Conservation (phyloP, 2,113 vertebrate species). For the Entelurus aequoreus region DNA sequence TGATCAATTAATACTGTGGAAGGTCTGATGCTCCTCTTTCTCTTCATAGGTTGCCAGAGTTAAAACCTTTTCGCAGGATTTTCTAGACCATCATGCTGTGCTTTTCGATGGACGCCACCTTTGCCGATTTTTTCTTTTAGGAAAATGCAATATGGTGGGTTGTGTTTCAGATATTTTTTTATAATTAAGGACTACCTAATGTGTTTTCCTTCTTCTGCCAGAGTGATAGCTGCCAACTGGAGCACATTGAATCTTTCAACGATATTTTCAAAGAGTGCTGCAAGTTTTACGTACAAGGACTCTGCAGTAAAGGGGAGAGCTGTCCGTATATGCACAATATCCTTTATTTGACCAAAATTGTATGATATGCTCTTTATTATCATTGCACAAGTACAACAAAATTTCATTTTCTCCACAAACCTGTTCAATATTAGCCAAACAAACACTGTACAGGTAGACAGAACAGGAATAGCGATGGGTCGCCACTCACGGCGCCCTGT, state of each 20-base stretch:
- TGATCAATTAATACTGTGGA: no score
- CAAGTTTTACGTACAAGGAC: slow-evolving; percentile 87
- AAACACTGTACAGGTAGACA: no score
- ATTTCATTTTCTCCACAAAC: no score
- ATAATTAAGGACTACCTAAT: not conserved
- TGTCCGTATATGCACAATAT: slow-evolving; percentile 97
- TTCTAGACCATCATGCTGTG: slow-evolving; percentile 84
- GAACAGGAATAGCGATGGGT: no score
- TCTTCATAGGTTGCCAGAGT: slow-evolving; percentile 26
- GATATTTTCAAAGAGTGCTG: slow-evolving; percentile 83
- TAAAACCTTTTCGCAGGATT: slow-evolving; percentile 82
- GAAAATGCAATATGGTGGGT: slow-evolving; percentile 84
- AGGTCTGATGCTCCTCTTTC: not conserved
- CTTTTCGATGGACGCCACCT: slow-evolving; percentile 82
- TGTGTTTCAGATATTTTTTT: not conserved
- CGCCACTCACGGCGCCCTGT: no score
- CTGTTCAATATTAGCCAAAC: no score
- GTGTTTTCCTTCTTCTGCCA: slow-evolving; percentile 36
- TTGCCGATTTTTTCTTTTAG: slow-evolving; percentile 85
- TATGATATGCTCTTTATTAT: not conserved
- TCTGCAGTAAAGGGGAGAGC: slow-evolving; percentile 82
- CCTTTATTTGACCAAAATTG: slow-evolving; percentile 65
- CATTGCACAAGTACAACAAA: no score
- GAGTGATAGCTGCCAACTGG: slow-evolving; percentile 87
- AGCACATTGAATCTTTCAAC: slow-evolving; percentile 79